These are phyloP conservation scores for Equus przewalskii DNA, from an alignment of 2,113 vertebrate genomes.

Conservation along the genomic window DNA sequence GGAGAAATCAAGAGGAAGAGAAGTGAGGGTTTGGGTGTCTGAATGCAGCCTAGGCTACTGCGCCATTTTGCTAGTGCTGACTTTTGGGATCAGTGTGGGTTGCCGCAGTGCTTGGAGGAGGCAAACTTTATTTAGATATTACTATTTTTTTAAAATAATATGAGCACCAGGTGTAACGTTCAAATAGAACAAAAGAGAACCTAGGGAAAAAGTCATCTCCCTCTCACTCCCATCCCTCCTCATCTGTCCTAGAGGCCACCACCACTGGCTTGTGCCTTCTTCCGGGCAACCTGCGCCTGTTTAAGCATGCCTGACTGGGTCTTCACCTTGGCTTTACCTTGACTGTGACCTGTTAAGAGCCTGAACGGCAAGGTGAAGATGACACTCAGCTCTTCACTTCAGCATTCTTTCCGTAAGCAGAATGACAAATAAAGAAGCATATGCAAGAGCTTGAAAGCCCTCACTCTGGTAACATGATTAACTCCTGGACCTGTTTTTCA, in stretches of 20 bases:
- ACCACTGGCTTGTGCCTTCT: background rate
- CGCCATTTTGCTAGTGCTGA: background rate
- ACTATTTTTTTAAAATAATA: background rate
- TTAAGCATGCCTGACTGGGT: background rate
- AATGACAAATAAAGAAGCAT: background rate
- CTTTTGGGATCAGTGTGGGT: background rate
- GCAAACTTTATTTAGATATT: background rate
- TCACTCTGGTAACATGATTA: constrained; percentile 42
- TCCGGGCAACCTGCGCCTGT: background rate
- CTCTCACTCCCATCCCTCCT: background rate
- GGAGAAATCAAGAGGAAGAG: background rate
- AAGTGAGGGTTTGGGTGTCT: background rate
- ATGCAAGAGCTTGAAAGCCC: constrained; percentile 27
- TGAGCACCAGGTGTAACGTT: background rate
- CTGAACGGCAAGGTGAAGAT: constrained; percentile 48
- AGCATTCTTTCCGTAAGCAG: constrained; percentile 29
- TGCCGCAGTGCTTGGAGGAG: background rate
- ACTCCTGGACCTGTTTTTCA: constrained; percentile 68
- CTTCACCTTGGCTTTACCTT: background rate
- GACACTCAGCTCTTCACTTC: constrained; percentile 34
- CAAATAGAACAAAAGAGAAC: background rate
- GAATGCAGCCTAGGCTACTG: no score
- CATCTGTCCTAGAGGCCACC: background rate
- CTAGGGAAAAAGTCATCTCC: background rate
- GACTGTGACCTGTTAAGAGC: constrained; percentile 50